Base-by-base conservation (phyloP, 1,140 invertebrate species). In the Papilio machaon region DNA sequence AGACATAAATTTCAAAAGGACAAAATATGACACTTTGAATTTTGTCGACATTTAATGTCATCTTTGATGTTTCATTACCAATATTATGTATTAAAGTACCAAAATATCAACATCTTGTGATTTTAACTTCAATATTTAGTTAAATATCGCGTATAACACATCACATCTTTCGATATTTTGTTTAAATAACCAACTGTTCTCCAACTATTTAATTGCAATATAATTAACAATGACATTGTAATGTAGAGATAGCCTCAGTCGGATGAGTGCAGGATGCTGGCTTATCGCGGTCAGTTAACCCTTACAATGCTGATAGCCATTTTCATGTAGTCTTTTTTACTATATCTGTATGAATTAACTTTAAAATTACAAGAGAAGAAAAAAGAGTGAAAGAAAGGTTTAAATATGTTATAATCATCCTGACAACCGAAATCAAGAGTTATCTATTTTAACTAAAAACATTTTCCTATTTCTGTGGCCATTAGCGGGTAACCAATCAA, bases 231-330 rank as follows among this genome's bases (percentile, higher is more conserved):
- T 60, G 15, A 23, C 19, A 60, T 23, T 19, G 19, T 23, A 64
- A 64, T 64, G 17, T 54, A 54, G 64, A 35, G 64, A 70, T 70
- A 70, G 30, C 4, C 1, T 70, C 64, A 35, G 8, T 54, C 9
- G 47, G 52, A 30, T 76, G 47, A 49, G 19, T 11, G 74, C 74
- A 76, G 74, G 74, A 76, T 52, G 46, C 74, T 54, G 47, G 11
- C 74, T 76, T 76, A 76, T 76, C 74, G n/a, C 74, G 74, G 11
- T n/a, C 23, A 76, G 74, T 76, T 47, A 76, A 76, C 74, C n/a
- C 49, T n/a, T 47, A 3, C 43, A 23, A n/a, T 49, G 73, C 73
- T 75, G 43, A 19, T 13, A 19, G 6, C 9, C 9, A 64, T 17
- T 64, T 64, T 64, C 23, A 13, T 30, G 9, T 4, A n/a, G 1